A percentile compares a stretch with the other conserved stretches of the same genome.
Evolutionary conservation across 2,113 vertebrate species (phyloP).

Genomic region (Copsychus sechellarum): DNA sequence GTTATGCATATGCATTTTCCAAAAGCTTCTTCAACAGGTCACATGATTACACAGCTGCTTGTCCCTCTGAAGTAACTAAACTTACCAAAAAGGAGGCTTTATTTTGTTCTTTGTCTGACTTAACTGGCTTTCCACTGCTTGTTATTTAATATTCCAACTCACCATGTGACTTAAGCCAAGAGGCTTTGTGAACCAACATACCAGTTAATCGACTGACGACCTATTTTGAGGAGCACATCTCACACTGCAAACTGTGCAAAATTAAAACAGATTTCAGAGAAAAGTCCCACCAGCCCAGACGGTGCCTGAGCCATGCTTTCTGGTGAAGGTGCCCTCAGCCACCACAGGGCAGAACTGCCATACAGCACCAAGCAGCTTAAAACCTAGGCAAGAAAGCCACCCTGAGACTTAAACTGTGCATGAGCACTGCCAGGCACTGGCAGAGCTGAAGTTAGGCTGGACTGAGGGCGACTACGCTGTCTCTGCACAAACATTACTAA

Average conservation of each 20-base stretch:
- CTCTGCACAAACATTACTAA: background rate
- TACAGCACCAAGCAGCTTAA: background rate
- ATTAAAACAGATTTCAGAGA: background rate
- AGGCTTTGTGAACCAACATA: background rate
- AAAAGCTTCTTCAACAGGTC: background rate
- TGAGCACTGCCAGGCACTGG: rapidly evolving
- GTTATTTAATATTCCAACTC: background rate
- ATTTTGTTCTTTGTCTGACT: background rate
- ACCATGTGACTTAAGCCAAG: background rate
- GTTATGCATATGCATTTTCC: background rate
- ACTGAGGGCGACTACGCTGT: background rate
- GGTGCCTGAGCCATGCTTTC: background rate
- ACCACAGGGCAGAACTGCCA: rapidly evolving
- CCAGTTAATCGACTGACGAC: background rate
- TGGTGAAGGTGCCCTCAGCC: background rate
- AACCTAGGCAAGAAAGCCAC: rapidly evolving
- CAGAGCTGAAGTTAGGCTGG: background rate
- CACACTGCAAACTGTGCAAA: background rate
- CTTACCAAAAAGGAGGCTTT: background rate
- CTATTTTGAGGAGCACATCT: background rate
- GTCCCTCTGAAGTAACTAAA: background rate
- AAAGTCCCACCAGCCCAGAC: rapidly evolving
- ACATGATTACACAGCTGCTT: background rate
- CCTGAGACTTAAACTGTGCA: rapidly evolving
- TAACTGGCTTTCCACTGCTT: background rate